Conservation (phyloP, 2,113 vertebrate genomes). For the Notiomystis cincta region DNA sequence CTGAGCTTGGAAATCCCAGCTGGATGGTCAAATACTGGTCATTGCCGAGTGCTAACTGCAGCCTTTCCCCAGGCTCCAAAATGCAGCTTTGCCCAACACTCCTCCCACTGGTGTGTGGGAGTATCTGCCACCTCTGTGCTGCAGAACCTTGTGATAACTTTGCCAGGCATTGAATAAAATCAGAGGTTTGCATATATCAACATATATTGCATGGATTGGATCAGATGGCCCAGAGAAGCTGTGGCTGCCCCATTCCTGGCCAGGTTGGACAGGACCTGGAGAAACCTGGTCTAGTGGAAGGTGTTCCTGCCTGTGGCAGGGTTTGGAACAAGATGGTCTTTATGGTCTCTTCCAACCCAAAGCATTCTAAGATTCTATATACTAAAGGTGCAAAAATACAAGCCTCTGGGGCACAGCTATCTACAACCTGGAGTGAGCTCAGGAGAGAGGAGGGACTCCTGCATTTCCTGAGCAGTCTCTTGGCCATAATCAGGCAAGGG, state of each 20-base stretch:
- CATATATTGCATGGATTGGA: not conserved
- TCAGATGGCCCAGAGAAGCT: not conserved
- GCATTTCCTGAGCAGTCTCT: not conserved
- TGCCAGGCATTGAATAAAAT: not conserved
- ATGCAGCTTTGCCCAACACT: not conserved
- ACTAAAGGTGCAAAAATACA: not conserved
- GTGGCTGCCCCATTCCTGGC: not conserved
- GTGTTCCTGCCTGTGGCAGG: accelerated
- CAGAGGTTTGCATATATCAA: not conserved
- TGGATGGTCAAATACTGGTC: not conserved
- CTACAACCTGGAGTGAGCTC: not conserved
- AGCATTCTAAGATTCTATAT: not conserved
- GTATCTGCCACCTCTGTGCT: not conserved
- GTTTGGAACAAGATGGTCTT: not conserved
- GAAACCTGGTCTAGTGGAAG: not conserved
- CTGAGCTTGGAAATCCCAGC: not conserved
- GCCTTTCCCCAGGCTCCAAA: not conserved
- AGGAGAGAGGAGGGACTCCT: not conserved
- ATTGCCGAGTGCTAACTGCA: not conserved
- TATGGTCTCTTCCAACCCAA: not conserved
- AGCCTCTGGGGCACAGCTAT: not conserved
- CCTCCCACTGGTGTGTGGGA: not conserved
- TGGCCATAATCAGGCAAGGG: not conserved
- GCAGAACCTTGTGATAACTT: not conserved
- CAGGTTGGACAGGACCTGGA: not conserved